Evolutionary conservation across 1,140 invertebrate genomes (phyloP), one percentile per base, ranked within the genome.

Genomic region (Drosophila punjabiensis): DNA sequence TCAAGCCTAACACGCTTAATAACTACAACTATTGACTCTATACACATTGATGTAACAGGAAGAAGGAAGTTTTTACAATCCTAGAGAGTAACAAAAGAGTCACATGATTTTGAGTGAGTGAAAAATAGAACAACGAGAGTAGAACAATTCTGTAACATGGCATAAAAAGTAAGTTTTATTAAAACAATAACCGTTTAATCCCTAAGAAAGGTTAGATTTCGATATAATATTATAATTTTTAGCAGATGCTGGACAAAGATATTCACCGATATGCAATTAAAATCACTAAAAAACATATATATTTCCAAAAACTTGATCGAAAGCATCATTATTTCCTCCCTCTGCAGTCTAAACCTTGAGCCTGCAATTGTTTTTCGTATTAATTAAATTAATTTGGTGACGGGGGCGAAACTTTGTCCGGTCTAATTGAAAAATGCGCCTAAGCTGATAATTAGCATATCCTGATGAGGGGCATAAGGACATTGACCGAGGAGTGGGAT

Each of bases 391-490:
- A 80, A 75, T 87, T 83, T 63, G 60, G 74, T 70, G 67, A 16
- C 48, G 28, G 35, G 20, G 53, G 20, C 24, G 35, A 83, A 85
- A 80, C 48, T 77, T 88, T 74, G 63, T 20, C 66, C 60, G 53
- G 33, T 45, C 81, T 90, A 90, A 90, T 90, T 90, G 82, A 90
- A 90, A 90, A 90, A 90, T 86, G 69, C 78, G 87, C 79, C 77
- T 90, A 90, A 90, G 86, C 86, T 79, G 84, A 76, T 82, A 79
- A 91, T 91, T 91, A 85, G 87, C 87, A 90, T 90, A 75, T 68
- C 58, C 35, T 11, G 59, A 47, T 81, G 82, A 28, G 20, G 35
- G 20, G 33, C 4, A 35, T 6, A 16, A 14, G 5, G 11, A 1
- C n/a, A n/a, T 13, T 1, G 28, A 18, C 28, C 50, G 1, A 4